Evolutionary conservation across 1,140 invertebrate species (phyloP), one percentile per base, ranked within the genome.

Genomic region (Drosophila bifasciata): DNA sequence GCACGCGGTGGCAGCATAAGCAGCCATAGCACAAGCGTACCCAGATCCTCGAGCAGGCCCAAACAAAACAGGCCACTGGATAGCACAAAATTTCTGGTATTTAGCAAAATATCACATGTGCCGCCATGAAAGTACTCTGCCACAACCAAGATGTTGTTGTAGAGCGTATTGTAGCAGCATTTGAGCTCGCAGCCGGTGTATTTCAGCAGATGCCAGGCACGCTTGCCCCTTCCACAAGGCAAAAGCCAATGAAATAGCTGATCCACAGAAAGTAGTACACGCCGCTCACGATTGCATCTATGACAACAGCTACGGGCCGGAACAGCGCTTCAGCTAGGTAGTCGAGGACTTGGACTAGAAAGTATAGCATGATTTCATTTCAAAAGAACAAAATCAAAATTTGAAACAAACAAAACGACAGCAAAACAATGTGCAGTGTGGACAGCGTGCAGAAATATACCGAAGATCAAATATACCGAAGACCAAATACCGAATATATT

Each of bases 171-270:
- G 16, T 55, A 67, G 6, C 40, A 25, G 0, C 39, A 8, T 1
- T 39, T 16, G 15, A 59, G 16, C 3, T 67, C 57, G 8, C 13
- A 13, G 7, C 16, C 40, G 7, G 49, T 15, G 9, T 8, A 15
- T 8, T 13, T 51, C 3, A 70, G 19, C 0, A 45, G 8, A 4
- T 36, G 39, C 81, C 77, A 85, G 7, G 36, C 46, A n/a, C n/a
- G 8, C 0, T 17, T 32, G 56, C 49, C 13, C 49, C 45, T 46
- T 75, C 17, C 17, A 85, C 73, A 11, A 85, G 51, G 5, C 73
- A 74, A 28, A 66, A 86, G 0, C 81, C 81, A 7, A 86, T 40
- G 0, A 74, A 63, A 19, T 60, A 81, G 48, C 81, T 86, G 2
- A 1, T 32, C 40, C 52, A 80, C 6, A 85, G 17, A 28, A 85